Percentiles rank a stretch among this genome's conserved stretches.
These are phyloP conservation scores for Rosalia funebris DNA, from an alignment of 2,888 invertebrate species.

Conservation along the genomic window DNA sequence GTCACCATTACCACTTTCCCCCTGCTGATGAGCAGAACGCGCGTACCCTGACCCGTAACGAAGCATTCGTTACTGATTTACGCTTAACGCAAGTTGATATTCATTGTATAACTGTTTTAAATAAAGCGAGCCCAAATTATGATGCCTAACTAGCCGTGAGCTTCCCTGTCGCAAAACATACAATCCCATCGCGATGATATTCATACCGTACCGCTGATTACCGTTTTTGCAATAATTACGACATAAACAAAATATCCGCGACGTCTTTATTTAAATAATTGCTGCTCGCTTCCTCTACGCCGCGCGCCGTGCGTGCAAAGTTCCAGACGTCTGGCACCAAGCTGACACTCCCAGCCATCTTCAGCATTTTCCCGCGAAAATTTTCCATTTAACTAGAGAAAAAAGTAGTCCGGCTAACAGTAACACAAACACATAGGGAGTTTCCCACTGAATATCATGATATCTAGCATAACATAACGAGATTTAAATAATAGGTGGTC, in stretches of 20 bases:
- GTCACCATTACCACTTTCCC: constrained; percentile 7
- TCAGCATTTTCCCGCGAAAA: too few relatives aligned
- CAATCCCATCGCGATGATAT: not conserved
- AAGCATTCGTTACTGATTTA: constrained; percentile 10
- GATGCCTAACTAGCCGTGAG: constrained; percentile 19
- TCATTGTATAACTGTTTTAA: constrained; percentile 10
- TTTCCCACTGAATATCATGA: too few relatives aligned
- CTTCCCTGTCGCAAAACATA: constrained; percentile 13
- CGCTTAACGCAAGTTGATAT: constrained; percentile 6
- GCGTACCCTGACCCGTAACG: not conserved
- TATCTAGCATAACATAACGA: too few relatives aligned
- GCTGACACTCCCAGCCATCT: too few relatives aligned
- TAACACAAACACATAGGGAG: too few relatives aligned
- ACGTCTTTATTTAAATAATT: constrained; percentile 16
- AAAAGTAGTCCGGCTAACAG: too few relatives aligned
- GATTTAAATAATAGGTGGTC: too few relatives aligned
- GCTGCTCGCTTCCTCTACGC: not conserved
- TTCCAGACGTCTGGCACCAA: too few relatives aligned
- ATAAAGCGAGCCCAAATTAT: constrained; percentile 10
- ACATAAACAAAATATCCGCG: constrained; percentile 11
- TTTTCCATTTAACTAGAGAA: too few relatives aligned
- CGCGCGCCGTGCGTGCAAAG: too few relatives aligned
- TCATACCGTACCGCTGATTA: constrained; percentile 20
- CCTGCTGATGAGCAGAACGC: not conserved
- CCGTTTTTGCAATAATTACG: constrained; percentile 23